phyloP scores from a whole-genome alignment of 2,113 vertebrate species.

The Nestor notabilis region DNA sequence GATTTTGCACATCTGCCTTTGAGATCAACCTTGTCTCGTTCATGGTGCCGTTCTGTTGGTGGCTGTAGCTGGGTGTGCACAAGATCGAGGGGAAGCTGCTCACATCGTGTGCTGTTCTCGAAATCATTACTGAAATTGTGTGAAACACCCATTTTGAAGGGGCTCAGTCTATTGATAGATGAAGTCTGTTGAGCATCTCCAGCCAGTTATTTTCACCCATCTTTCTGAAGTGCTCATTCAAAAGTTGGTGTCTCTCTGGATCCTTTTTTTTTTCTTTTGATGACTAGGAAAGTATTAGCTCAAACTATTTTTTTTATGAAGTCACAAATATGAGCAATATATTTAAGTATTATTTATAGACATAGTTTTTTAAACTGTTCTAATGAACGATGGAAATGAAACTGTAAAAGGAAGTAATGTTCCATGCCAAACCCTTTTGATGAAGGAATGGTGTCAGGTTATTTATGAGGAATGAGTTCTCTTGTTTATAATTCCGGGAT shows the following conservation, averaged over 20 bases:
- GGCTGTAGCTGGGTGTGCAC: background rate
- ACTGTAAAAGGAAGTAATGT: background rate
- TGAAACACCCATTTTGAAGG: background rate
- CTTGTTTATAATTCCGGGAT: background rate
- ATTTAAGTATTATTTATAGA: constrained; percentile 28
- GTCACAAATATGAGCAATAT: constrained; percentile 27
- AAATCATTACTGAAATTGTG: background rate
- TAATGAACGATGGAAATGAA: background rate
- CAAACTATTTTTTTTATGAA: constrained; percentile 25
- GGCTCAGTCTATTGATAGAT: background rate
- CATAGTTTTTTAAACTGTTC: constrained; percentile 39
- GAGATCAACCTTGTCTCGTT: background rate
- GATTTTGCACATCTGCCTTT: background rate
- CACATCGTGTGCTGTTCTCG: fast-evolving
- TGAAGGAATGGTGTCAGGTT: background rate
- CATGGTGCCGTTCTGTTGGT: background rate
- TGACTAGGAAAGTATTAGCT: background rate
- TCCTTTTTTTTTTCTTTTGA: constrained; percentile 18
- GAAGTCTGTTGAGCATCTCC: background rate
- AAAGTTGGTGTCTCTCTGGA: constrained; percentile 37
- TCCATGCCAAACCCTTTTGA: constrained; percentile 34
- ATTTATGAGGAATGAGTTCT: constrained; percentile 27
- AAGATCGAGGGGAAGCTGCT: background rate
- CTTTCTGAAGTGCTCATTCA: background rate
- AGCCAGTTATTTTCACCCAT: background rate